Evolutionary conservation across 2,113 vertebrate genomes (phyloP), one percentile per base, ranked within the genome.

Genomic region (Leucosticte australis): DNA sequence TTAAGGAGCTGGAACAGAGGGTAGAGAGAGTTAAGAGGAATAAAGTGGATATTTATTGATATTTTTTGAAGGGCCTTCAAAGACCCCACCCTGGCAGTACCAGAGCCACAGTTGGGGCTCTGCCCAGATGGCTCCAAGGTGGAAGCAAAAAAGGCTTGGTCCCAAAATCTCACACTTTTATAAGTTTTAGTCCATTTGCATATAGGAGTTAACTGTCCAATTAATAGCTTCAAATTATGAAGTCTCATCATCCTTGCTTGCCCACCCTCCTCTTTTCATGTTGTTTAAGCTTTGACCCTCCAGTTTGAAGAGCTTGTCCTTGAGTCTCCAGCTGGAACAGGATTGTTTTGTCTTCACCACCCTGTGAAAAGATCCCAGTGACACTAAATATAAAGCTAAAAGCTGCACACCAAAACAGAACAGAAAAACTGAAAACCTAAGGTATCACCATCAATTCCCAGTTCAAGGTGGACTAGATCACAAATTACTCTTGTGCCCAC

Each of bases 61-160:
- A 15, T 57, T 57, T 23, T 24, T 35, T 24, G 56, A 7, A 16
- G 10, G 1, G n/a, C n/a, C 10, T 59, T 24, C 22, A 59, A 35
- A 35, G 22, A 22, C n/a, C n/a, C 16, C 56, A 35, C n/a, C 56
- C 56, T 11, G 7, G 56, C 56, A 59, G 4, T 24, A 11, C 10
- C 22, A 24, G 22, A 35, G n/a, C 9, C 33, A 57, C 9, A 15
- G 21, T 11, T 0, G 0, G 16, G 14, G 22, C 4, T 59, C 56
- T 59, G 56, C 56, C 10, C 2, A 0, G 22, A 35, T 59, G n/a
- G 56, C 15, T 59, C 33, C n/a, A 35, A 59, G 33, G n/a, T 35
- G 33, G n/a, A 59, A 59, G n/a, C 9, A 35, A 16, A 57, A 59
- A 7, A 59, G 33, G 4, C 14, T 59, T 59, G 10, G 15, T 11